phyloP scores from a whole-genome alignment of 1,140 invertebrate species.

The Streblospio benedicti region DNA sequence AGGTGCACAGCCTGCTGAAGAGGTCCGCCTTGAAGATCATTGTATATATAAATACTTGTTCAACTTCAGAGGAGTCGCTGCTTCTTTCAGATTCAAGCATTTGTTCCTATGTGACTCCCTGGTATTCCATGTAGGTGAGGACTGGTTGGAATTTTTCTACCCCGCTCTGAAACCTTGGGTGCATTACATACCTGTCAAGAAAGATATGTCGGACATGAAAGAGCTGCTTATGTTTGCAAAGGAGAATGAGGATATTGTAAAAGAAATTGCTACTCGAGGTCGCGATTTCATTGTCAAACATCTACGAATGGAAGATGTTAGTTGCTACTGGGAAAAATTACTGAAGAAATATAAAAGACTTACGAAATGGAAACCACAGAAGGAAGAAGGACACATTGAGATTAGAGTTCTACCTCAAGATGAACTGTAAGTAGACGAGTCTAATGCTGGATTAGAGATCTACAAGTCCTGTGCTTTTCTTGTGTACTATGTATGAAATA shows the following conservation, averaged over 20 bases:
- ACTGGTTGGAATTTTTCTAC: slow-evolving; percentile 96
- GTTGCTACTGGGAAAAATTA: slow-evolving; percentile 79
- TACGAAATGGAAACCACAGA: slow-evolving; percentile 51
- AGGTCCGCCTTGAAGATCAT: slow-evolving; percentile 83
- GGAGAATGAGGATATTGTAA: slow-evolving; percentile 64
- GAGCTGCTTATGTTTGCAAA: slow-evolving; percentile 68
- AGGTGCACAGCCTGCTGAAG: slow-evolving; percentile 66
- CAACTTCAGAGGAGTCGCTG: slow-evolving; percentile 91
- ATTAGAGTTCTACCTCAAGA: no score
- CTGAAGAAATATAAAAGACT: slow-evolving; percentile 69
- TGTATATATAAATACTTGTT: slow-evolving; percentile 73
- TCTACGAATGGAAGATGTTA: slow-evolving; percentile 71
- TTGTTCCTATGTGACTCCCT: slow-evolving; percentile 86
- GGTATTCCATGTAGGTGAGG: slow-evolving; percentile 90
- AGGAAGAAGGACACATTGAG: background rate
- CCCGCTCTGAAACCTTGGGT: slow-evolving; percentile 84
- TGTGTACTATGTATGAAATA: no score
- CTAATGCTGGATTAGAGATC: no score
- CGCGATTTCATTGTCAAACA: no score
- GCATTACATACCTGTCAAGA: slow-evolving; percentile 79
- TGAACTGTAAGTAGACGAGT: no score
- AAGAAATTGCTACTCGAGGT: slow-evolving; percentile 82
- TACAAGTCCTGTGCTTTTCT: no score
- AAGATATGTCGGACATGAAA: slow-evolving; percentile 46
- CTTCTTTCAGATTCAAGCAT: slow-evolving; percentile 94